Base-by-base conservation (phyloP, 2,797 vertebrate genomes). In the Periparus ater region DNA sequence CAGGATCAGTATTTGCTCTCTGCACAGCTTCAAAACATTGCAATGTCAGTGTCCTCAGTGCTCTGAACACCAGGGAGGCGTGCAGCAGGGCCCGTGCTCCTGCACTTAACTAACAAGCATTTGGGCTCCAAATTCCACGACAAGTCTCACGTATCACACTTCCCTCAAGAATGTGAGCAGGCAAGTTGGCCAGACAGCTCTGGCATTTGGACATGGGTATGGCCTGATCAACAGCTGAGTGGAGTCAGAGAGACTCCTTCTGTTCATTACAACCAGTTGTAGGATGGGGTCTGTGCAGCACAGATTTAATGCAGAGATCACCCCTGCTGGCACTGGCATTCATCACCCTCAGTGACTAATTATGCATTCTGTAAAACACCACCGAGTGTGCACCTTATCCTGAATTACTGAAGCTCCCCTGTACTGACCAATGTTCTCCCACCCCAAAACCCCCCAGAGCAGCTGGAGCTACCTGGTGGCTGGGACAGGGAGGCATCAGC, bases 161-260 rank as follows among this genome's bases (percentile, higher is more conserved):
- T 88, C 84, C 91, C 91, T 92, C 93, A 96, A 95, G 94, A 95
- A 96, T 94, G 91, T 83, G 93, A 93, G 88, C 50, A 73, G 86
- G 86, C 92, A 91, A 82, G 93, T 44, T 92, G 91, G 84, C 91
- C 88, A 94, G 96, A 93, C 86, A 81, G 92, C 91, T 94, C 89
- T 85, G 89, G 93, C 85, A 92, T 94, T 92, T 92, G 84, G 72
- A 95, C 78, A 68, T 13, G 65, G 57, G 36, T 82, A 89, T 18
- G 36, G 72, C 47, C 67, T 65, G 91, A 89, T 62, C 13, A 3
- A 77, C 92, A 88, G 91, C 94, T 92, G 87, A 95, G 83, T 11
- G 57, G 67, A 80, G 91, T 42, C 92, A 91, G 54, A 89, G 88
- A 85, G 89, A 80, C 84, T 85, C 60, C 86, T 70, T 50, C 71